Conservation (phyloP, 2,888 invertebrate genomes). For the Hemicrepidius hirtus region DNA sequence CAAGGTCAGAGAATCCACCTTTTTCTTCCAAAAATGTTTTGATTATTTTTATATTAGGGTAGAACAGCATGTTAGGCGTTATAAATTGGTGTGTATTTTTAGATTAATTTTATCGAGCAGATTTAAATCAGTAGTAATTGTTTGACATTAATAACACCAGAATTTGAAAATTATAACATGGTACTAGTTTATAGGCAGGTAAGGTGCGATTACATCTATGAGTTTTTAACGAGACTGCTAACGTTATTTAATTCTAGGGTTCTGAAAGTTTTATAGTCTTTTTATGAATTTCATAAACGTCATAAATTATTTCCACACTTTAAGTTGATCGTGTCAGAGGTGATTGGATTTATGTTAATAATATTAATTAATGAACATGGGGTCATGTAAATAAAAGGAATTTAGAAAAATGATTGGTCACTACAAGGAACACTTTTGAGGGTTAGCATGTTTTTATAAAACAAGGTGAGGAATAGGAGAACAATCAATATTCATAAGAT, state of each 20-base stretch:
- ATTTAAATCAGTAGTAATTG: constrained; percentile 23
- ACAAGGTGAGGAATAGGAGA: too few species aligned
- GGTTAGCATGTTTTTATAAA: too few species aligned
- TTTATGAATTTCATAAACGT: constrained; percentile 2
- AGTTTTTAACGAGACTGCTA: constrained; percentile 16
- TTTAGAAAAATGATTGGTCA: too few species aligned
- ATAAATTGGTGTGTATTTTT: background rate
- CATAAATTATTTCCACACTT: background rate
- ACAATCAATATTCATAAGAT: background rate
- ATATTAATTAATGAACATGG: too few species aligned
- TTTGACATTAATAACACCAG: constrained; percentile 6
- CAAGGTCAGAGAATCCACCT: too few species aligned
- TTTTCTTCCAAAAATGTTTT: too few species aligned
- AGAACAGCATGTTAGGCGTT: too few species aligned
- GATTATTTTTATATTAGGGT: too few species aligned
- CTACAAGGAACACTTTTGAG: too few species aligned
- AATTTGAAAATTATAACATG: constrained; percentile 18
- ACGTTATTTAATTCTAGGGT: background rate
- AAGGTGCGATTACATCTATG: constrained; percentile 13
- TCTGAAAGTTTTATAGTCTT: constrained; percentile 9
- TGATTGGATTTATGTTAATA: background rate
- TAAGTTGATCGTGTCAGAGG: background rate
- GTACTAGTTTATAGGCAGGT: constrained; percentile 9
- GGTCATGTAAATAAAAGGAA: too few species aligned
- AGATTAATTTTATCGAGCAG: constrained; percentile 4